Evolutionary conservation across 2,888 invertebrate species (phyloP), one percentile per base, ranked within the genome.

Genomic region (Mesorhabditis spiculigera): DNA sequence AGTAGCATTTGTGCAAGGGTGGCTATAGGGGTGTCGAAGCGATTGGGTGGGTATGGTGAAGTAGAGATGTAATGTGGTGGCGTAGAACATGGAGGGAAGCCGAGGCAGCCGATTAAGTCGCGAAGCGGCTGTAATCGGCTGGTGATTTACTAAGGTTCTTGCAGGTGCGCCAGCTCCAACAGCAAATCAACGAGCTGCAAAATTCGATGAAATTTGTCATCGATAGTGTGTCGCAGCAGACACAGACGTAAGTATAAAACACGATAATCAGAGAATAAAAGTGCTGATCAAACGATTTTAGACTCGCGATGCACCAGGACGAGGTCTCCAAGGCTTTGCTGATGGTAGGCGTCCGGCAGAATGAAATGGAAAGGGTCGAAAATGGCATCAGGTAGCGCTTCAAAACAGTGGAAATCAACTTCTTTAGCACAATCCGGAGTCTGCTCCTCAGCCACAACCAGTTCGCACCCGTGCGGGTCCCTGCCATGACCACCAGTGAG

Each of bases 171-270:
- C 58, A 50, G 58, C 58, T 50, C 8, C 71, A 78, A 71, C 61
- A 67, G 5, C 77, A 82, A 76, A 74, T 85, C 62, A 78, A 78
- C 65, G 85, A 85, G 62, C 75, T 85, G 50, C 84, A 85, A 69
- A 85, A 85, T 67, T 80, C 82, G 42, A 79, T 84, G n/a, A 85
- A 85, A 66, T 85, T 84, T 72, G 78, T 85, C 58, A 83, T 85
- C 79, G 85, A 86, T 75, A 78, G 75, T 50, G 82, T 86, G 16
- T 75, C 80, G 42, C 85, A 85, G 71, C 78, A 77, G 43, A 76
- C 77, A 10, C 75, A 77, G 42, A 66, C n/a, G 50, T 4, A 4
- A 13, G 28, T 4, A 28, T 28, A 71, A 71, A 75, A 68, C 67
- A 75, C 3, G 75, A 75, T 8, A 67, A 68, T 28, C 74, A 74